phyloP scores from a whole-genome alignment of 2,797 vertebrate species.

The Epinephelus awoara region DNA sequence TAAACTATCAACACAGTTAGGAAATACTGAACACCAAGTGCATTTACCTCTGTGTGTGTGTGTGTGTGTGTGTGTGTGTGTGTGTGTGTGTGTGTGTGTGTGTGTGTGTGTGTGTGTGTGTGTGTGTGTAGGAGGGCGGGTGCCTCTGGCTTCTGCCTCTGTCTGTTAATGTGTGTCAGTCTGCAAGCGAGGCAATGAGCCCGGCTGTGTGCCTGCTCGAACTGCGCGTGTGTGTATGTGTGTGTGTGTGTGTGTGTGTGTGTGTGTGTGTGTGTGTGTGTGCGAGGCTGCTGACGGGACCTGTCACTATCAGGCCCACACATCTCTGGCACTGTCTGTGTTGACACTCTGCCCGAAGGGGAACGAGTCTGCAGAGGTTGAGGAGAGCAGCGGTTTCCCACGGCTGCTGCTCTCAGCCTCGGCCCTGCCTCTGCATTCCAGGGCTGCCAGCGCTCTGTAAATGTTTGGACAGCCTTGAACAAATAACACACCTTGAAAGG shows the following conservation, averaged over 20 bases:
- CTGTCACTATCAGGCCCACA: constrained; percentile 94
- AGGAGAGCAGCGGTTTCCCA: constrained; percentile 96
- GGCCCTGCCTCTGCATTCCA: constrained; percentile 93
- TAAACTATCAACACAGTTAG: constrained; percentile 10
- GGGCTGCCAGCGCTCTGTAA: constrained; percentile 94
- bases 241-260: constrained; percentile 52
- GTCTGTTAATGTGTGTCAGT: constrained; percentile 84
- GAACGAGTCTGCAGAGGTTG: constrained; percentile 93
- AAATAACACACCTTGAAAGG: constrained; percentile 98
- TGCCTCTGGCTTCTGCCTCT: constrained; percentile 79
- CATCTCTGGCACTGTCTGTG: constrained; percentile 94
- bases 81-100: constrained; percentile 33
- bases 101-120: constrained; percentile 9
- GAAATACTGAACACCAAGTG: constrained; percentile 21
- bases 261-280: constrained; percentile 33
- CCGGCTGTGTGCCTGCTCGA: constrained; percentile 81
- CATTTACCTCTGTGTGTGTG: constrained; percentile 31
- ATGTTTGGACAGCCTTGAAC: constrained; percentile 99
- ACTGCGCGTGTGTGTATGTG: constrained; percentile 62
- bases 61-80: constrained; percentile 3
- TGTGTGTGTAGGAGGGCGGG: constrained; percentile 44
- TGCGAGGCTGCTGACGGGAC: constrained; percentile 87
- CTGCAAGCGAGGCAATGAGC: constrained; percentile 81
- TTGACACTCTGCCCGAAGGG: constrained; percentile 93
- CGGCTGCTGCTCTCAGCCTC: constrained; percentile 89